Conservation (phyloP, 2,888 invertebrate species). For the Thymelicus lineola region DNA sequence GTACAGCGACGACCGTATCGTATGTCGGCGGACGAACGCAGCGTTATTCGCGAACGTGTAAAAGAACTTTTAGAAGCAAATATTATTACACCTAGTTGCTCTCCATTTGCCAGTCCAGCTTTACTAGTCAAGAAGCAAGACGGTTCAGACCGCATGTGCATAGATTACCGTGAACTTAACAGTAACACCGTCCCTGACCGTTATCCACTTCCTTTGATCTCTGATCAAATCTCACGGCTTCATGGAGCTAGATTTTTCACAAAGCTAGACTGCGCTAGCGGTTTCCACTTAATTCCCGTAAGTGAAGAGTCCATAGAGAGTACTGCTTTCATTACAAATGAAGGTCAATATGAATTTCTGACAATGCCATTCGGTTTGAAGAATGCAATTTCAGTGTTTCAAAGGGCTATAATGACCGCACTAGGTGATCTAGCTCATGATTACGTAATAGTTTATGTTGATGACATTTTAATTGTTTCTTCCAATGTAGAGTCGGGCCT, state of each 20-base stretch:
- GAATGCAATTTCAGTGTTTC: slow-evolving; percentile 42
- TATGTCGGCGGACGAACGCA: slow-evolving; percentile 27
- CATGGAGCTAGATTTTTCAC: slow-evolving; percentile 35
- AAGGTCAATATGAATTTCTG: slow-evolving; percentile 28
- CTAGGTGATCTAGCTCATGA: not conserved
- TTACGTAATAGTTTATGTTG: not conserved
- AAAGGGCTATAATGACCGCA: not conserved
- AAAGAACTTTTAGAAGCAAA: slow-evolving; percentile 9
- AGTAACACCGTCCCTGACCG: slow-evolving; percentile 36
- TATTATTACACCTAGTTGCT: slow-evolving; percentile 24
- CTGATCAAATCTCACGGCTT: slow-evolving; percentile 37
- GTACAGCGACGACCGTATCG: slow-evolving; percentile 39
- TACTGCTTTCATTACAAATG: slow-evolving; percentile 35
- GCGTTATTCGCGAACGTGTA: slow-evolving; percentile 9
- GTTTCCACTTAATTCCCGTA: slow-evolving; percentile 40
- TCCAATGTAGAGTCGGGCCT: too few relatives aligned
- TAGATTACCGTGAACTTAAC: slow-evolving; percentile 42
- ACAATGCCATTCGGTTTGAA: slow-evolving; percentile 50
- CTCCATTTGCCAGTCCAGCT: slow-evolving; percentile 37
- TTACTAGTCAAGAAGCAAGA: slow-evolving; percentile 42
- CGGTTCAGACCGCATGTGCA: slow-evolving; percentile 42
- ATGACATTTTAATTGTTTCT: too few relatives aligned
- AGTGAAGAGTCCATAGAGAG: slow-evolving; percentile 29
- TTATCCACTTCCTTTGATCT: slow-evolving; percentile 37
- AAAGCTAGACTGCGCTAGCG: slow-evolving; percentile 37